phyloP scores from a whole-genome alignment of 2,888 invertebrate genomes.

The Caenorhabditis japonica region DNA sequence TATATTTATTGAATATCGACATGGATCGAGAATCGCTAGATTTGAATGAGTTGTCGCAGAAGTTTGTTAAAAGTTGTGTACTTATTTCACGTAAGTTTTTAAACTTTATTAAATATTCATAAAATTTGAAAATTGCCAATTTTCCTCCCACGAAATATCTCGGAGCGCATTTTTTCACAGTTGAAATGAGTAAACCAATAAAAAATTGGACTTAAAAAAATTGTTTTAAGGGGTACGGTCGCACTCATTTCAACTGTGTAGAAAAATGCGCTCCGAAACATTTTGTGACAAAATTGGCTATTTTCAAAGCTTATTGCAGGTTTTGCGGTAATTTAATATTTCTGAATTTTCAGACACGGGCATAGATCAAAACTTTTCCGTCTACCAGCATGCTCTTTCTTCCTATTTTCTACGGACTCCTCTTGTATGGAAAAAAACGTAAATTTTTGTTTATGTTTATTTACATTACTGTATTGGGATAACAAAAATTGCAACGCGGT shows the following conservation, averaged over 20 bases:
- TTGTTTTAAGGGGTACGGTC: too few species aligned
- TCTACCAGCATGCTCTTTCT: slow-evolving; percentile 62
- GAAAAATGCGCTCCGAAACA: too few species aligned
- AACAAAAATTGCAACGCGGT: too few species aligned
- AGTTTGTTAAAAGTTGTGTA: slow-evolving; percentile 35
- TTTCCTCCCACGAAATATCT: too few species aligned
- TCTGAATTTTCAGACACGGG: slow-evolving; percentile 51
- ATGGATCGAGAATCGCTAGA: slow-evolving; percentile 49
- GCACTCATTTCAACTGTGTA: too few species aligned
- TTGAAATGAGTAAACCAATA: background rate
- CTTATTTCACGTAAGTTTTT: slow-evolving; percentile 42
- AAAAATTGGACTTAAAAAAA: too few species aligned
- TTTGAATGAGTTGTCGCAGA: slow-evolving; percentile 38
- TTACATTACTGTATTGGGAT: too few species aligned
- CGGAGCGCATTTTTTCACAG: too few species aligned
- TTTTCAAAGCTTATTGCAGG: too few species aligned
- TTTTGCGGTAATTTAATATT: background rate
- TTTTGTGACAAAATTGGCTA: too few species aligned
- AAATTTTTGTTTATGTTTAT: too few species aligned
- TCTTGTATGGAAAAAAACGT: slow-evolving; percentile 56
- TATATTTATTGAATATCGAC: too few species aligned
- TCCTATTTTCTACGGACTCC: slow-evolving; percentile 60
- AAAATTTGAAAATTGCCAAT: background rate
- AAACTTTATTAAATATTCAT: background rate
- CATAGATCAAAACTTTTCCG: slow-evolving; percentile 53